phyloP scores from a whole-genome alignment of 2,797 vertebrate genomes.

The Buceros bicornis region DNA sequence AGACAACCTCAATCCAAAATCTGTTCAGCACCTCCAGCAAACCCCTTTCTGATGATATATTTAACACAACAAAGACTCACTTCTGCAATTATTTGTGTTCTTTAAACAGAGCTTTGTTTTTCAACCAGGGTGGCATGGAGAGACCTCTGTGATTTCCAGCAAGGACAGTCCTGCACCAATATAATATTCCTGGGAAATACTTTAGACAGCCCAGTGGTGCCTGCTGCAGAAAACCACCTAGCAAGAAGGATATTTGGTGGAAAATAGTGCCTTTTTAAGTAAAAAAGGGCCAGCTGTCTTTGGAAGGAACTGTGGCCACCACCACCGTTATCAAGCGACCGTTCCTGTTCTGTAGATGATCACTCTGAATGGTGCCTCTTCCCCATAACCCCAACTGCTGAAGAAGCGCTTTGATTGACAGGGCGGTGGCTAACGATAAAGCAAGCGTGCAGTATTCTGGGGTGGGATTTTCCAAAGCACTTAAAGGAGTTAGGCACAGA shows the following conservation, averaged over 20 bases:
- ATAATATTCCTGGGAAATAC: background rate
- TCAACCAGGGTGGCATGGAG: background rate
- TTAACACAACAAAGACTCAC: background rate
- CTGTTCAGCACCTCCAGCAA: background rate
- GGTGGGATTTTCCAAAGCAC: constrained; percentile 73
- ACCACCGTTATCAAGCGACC: background rate
- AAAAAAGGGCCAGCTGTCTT: background rate
- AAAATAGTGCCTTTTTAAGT: background rate
- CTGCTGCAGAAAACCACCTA: background rate
- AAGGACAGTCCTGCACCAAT: background rate
- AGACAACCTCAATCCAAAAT: background rate
- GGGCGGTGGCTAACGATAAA: constrained; percentile 30
- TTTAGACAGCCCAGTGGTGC: background rate
- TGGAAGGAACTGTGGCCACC: background rate
- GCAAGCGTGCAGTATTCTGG: constrained; percentile 62
- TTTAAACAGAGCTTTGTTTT: background rate
- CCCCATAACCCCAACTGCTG: constrained; percentile 12
- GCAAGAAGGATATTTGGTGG: background rate
- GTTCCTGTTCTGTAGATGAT: background rate
- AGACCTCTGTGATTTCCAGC: background rate
- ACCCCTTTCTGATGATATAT: background rate
- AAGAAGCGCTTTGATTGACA: constrained; percentile 55
- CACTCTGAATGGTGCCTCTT: background rate
- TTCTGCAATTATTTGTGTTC: background rate
- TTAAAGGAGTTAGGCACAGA: constrained; percentile 73